A percentile compares a stretch with the other conserved stretches of the same genome.
phyloP scores from a whole-genome alignment of 1,140 invertebrate species.

The Ericerus pela region DNA sequence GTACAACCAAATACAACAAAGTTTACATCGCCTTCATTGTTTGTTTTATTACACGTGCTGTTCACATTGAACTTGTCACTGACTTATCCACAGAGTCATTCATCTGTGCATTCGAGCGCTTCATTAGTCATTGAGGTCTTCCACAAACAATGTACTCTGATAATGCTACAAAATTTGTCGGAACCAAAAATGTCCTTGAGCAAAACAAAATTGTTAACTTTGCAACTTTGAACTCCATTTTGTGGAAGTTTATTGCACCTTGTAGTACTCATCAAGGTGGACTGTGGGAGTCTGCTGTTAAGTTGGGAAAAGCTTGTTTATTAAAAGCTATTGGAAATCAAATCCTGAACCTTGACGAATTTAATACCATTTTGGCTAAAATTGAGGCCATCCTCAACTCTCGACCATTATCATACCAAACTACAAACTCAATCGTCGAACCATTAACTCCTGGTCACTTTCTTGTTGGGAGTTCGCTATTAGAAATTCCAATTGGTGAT shows the following conservation, averaged over 20 bases:
- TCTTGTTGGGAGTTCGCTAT: conserved; percentile 22
- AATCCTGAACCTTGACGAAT: conserved; percentile 17
- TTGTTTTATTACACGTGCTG: not conserved
- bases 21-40: not conserved
- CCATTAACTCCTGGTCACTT: conserved; percentile 29
- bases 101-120: not conserved
- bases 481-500: not conserved
- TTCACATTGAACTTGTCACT: conserved; percentile 4
- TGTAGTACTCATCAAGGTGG: not conserved
- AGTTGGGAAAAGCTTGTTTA: not conserved
- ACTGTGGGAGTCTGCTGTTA: conserved; percentile 4
- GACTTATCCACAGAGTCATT: conserved; percentile 5
- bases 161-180: conserved; percentile 6
- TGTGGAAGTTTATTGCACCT: conserved; percentile 8
- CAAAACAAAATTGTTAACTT: not conserved
- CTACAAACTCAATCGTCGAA: not conserved
- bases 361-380: conserved; percentile 23
- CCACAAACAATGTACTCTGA: not conserved
- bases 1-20: not conserved
- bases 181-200: conserved; percentile 5
- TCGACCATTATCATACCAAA: conserved; percentile 19
- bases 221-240: not conserved
- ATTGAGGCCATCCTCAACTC: conserved; percentile 30
- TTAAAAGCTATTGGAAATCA: not conserved
- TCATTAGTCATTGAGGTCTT: not conserved